phyloP scores from a whole-genome alignment of 2,797 vertebrate species.

The Molossus molossus region DNA sequence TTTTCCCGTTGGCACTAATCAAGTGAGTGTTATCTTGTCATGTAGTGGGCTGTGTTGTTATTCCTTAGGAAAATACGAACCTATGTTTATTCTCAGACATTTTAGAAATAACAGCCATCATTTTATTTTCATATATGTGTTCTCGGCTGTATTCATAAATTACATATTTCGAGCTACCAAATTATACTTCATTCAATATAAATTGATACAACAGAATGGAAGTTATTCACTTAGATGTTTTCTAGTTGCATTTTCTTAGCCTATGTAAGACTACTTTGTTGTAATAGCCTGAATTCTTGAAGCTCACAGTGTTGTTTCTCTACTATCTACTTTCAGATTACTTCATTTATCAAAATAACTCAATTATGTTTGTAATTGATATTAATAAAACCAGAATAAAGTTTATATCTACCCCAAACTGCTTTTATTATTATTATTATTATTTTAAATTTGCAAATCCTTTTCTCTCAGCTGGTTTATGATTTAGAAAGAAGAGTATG shows the following conservation, averaged over 20 bases:
- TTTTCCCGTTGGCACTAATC: conserved; percentile 54
- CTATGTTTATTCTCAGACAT: conserved; percentile 63
- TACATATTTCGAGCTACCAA: conserved; percentile 61
- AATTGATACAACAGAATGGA: conserved; percentile 37
- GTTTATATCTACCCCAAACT: conserved; percentile 62
- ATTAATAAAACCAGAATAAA: conserved; percentile 81
- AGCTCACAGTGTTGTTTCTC: conserved; percentile 53
- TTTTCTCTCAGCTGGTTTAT: conserved; percentile 76
- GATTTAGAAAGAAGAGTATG: conserved; percentile 50
- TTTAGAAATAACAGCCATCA: conserved; percentile 62
- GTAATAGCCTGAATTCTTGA: conserved; percentile 71
- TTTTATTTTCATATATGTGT: conserved; percentile 53
- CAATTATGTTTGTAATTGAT: conserved; percentile 77
- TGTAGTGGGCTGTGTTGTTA: conserved; percentile 30
- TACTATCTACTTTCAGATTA: conserved; percentile 57
- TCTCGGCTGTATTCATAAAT: conserved; percentile 64
- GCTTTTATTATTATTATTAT: conserved; percentile 76
- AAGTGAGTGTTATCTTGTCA: conserved; percentile 35
- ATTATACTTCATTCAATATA: conserved; percentile 53
- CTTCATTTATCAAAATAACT: conserved; percentile 74
- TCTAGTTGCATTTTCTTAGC: conserved; percentile 64
- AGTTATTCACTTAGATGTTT: conserved; percentile 71
- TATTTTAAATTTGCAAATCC: conserved; percentile 73
- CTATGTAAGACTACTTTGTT: conserved; percentile 69
- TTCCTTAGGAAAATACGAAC: conserved; percentile 41